Evolutionary conservation across 1,140 invertebrate species (phyloP), one percentile per base, ranked within the genome.

Genomic region (Dinoponera quadriceps): DNA sequence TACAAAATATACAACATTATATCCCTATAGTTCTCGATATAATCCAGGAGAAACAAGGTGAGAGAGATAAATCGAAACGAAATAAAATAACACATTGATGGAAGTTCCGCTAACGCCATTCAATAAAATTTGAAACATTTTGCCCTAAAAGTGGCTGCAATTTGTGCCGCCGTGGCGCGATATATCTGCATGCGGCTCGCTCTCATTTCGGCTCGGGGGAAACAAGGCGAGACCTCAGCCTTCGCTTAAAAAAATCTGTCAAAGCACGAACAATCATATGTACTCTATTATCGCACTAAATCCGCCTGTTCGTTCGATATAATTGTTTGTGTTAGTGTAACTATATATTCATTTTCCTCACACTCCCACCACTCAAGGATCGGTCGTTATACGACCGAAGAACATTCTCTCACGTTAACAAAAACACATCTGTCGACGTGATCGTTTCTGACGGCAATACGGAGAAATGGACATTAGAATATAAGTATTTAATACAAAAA

Each of bases 241-340:
- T 90, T 94, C 93, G 94, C 88, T 94, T 94, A 93, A 93, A 92
- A 80, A 94, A 94, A 94, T 93, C 93, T 94, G 93, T 93, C 90
- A 93, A 94, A 91, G 91, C 85, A 93, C 88, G 92, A 86, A 94
- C 87, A 90, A 93, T 94, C 90, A 92, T 89, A 91, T 93, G 84
- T 90, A 88, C 85, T 88, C 73, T 73, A 86, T 84, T 87, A 85
- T 72, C 14, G 51, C 44, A 63, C 20, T 29, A 66, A 62, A 54
- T 69, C 51, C 38, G 33, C 71, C 73, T 83, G 54, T 55, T 69
- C 49, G 83, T 75, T 65, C 49, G 25, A 18, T 77, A 80, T 44
- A n/a, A n/a, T n/a, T n/a, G n/a, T n/a, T n/a, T 44, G 68, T 88
- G 60, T 86, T 86, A 88, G 81, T 88, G 82, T 69, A 62, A 88